Evolutionary conservation across 1,140 invertebrate species (phyloP).

Genomic region (Cecropterus lyciades): DNA sequence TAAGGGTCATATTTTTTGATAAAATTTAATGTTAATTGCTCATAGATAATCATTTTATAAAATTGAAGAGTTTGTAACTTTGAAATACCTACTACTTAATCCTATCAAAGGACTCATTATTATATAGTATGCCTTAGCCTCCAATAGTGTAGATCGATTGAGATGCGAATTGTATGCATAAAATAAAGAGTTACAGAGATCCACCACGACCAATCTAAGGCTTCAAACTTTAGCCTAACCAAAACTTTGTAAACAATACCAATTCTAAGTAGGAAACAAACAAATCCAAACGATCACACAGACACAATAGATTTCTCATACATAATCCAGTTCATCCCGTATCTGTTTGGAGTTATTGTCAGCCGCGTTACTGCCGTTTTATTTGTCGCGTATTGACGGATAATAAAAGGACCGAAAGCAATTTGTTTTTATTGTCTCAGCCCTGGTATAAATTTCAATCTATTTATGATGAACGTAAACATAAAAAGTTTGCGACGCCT

Average conservation of each 20-base stretch:
- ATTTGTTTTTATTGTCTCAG: conserved; percentile 79
- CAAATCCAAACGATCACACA: neutral
- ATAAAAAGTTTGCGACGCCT: conserved; percentile 49
- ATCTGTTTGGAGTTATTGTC: conserved; percentile 52
- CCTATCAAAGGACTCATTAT: too few species aligned
- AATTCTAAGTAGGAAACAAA: neutral
- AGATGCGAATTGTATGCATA: too few species aligned
- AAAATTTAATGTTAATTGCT: too few species aligned
- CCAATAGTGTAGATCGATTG: too few species aligned
- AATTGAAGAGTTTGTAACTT: too few species aligned
- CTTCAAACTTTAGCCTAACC: too few species aligned
- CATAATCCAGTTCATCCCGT: conserved; percentile 52
- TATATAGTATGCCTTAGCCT: too few species aligned
- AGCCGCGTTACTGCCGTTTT: conserved; percentile 65
- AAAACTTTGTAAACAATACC: too few species aligned
- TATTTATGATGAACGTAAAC: conserved; percentile 71
- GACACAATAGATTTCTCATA: neutral
- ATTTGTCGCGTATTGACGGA: conserved; percentile 73
- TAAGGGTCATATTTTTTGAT: neutral
- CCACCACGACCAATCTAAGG: too few species aligned
- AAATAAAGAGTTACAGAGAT: too few species aligned
- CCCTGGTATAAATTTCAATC: conserved; percentile 73
- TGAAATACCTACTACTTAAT: too few species aligned
- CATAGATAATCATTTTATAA: too few species aligned
- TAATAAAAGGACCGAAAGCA: conserved; percentile 71